Evolutionary conservation across 2,888 invertebrate species (phyloP), one percentile per base, ranked within the genome.

Genomic region (Uloborus plumipes): DNA sequence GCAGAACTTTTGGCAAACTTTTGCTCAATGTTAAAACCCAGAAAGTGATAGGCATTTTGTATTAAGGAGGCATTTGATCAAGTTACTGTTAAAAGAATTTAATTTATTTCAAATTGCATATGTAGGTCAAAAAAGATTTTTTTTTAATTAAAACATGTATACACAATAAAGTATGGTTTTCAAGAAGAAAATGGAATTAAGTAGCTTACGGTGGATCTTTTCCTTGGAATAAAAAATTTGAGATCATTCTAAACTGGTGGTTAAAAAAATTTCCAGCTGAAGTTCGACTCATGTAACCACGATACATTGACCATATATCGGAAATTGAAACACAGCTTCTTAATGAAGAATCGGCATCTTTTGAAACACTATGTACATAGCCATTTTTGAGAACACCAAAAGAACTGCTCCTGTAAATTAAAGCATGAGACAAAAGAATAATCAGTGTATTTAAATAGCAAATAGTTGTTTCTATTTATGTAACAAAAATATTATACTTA

Each of bases 171-270:
- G 4, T 26, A 26, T 3, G 4, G 2, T 26, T 26, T 15, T 53
- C 53, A 20, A 58, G 3, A 58, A 18, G 13, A n/a, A 58, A 13
- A 61, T 7, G 14, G 26, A 49, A n/a, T 65, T 11, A 47, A 69
- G 20, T 4, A 18, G 78, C 84, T 84, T 83, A 86, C 86, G 77
- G 74, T n/a, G 88, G 87, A 18, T 85, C 84, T 4, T 85, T 86
- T 67, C 88, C 87, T 76, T 88, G 87, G 9, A 89, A 86, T 47
- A 89, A 87, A 82, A 87, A 89, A 13, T 87, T 88, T 87, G 89
- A 88, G 26, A 89, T 86, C 55, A 88, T 87, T 72, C 88, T 86
- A 86, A 89, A 89, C 87, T 89, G 88, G 85, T 89, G 89, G 6
- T 88, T 87, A 73, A 88, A 88, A 86, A 89, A 89, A 22, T 88